Evolutionary conservation across 1,140 invertebrate species (phyloP), one percentile per base, ranked within the genome.

Genomic region (Ceratina australensis): DNA sequence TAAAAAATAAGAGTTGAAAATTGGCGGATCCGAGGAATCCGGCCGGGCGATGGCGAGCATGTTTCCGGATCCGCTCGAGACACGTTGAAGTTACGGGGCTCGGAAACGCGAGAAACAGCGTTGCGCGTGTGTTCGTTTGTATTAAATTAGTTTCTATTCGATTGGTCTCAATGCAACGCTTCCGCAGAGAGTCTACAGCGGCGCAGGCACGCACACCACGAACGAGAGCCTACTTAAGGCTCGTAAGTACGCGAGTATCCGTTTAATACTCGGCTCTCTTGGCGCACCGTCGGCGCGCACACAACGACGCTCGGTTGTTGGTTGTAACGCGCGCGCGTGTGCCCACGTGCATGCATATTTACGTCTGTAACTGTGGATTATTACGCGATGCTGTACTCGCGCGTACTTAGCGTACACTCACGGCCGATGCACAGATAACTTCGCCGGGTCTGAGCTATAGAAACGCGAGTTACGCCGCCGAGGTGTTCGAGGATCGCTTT

Each of bases 341-440:
- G 2, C 28, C 26, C 56, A 49, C 57, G 78, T 59, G 57, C 64
- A n/a, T 50, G 28, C 56, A 33, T 71, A 50, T 56, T 47, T 69
- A 59, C 47, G 72, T 68, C 26, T 63, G 78, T 22, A 78, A 72
- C 68, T 65, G 20, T 68, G 72, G 26, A 72, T n/a, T 72, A 78
- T 78, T 72, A 78, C 75, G 28, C 72, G 57, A 67, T 72, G 52
- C 68, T 78, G 61, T 79, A 83, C 86, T 80, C 64, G 79, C 61
- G 56, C 80, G 80, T 85, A 85, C 83, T 82, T 85, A 86, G 80
- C 69, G 69, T 74, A 79, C 79, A 84, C 83, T 86, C 82, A 86
- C 78, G 82, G 75, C 60, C 79, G 84, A 86, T 87, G 86, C 86
- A 82, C 82, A 86, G 86, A 87, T 87, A 87, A 84, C 79, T 84